A percentile compares a stretch with the other conserved stretches of the same genome.
phyloP scores from a whole-genome alignment of 2,797 vertebrate genomes.

The Lerista edwardsae region DNA sequence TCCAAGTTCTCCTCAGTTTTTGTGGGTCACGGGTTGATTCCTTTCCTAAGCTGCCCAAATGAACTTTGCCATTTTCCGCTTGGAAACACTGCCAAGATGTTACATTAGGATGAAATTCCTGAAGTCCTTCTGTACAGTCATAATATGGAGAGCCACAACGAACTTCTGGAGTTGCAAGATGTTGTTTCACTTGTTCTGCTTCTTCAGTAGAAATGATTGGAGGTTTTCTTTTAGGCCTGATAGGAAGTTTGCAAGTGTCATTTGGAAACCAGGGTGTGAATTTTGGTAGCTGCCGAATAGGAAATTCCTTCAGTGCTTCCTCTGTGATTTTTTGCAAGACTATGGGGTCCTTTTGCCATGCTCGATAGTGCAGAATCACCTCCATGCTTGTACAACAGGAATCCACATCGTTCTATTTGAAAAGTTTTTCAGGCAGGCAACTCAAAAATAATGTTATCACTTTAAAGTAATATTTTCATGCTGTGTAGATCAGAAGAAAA shows the following conservation, averaged over 20 bases:
- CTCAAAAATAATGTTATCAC: constrained; percentile 56
- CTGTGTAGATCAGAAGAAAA: constrained; percentile 69
- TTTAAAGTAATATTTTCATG: constrained; percentile 71
- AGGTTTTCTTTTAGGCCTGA: constrained; percentile 84
- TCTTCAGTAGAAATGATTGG: constrained; percentile 80
- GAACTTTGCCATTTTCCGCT: constrained; percentile 27
- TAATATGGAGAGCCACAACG: constrained; percentile 58
- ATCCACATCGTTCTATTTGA: constrained; percentile 67
- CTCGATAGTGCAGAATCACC: constrained; percentile 86
- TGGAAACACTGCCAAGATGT: constrained; percentile 44
- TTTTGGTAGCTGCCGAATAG: constrained; percentile 74
- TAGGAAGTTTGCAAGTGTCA: constrained; percentile 72
- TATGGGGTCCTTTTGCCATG: constrained; percentile 67
- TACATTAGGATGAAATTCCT: constrained; percentile 74
- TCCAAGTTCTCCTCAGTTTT: constrained; percentile 84
- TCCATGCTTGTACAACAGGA: constrained; percentile 79
- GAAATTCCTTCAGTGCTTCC: constrained; percentile 84
- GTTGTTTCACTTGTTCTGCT: constrained; percentile 61
- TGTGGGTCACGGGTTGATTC: constrained; percentile 46
- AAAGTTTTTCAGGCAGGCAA: constrained; percentile 63
- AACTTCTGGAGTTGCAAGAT: constrained; percentile 58
- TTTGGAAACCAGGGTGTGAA: constrained; percentile 89
- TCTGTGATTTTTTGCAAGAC: constrained; percentile 80
- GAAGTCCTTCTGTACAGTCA: constrained; percentile 72
- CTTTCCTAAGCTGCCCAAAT: constrained; percentile 51